Base-by-base conservation (phyloP, 2,888 invertebrate genomes). In the Hypselothyrea guttata region DNA sequence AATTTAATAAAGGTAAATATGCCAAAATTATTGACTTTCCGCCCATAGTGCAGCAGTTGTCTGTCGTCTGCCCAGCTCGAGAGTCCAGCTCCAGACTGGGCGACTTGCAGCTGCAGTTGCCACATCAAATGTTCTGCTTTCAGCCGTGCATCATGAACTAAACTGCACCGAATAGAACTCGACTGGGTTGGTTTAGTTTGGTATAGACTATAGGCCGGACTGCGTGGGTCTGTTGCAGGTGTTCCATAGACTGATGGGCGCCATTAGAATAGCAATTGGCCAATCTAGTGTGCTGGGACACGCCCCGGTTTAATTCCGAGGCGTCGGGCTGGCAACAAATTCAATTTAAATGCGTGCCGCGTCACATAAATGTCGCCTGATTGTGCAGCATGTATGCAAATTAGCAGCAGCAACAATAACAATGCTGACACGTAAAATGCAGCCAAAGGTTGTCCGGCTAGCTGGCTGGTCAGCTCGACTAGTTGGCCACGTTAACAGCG, bases 231-330 rank as follows among this genome's bases (percentile, higher is more conserved):
- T 28, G 18, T 58, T 76, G 78, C 77, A 84, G 84, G 78, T 78
- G 84, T 84, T 76, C 81, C 63, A 65, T 57, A 79, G 77, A 84
- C 84, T 70, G 74, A 81, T 76, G 70, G 73, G 73, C 81, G 70
- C 77, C 84, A 83, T 83, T 77, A 53, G 53, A 48, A 53, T 53
- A 48, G 48, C 53, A 66, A 69, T 60, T 56, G 69, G 59, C 18
- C 47, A 54, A 51, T 18, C 34, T 44, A 47, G 28, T 31, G 7
- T 15, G 13, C 11, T 38, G 16, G 15, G 40, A 48, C 70, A 66
- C 70, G 71, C 71, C 69, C 66, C 8, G 11, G 18, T 12, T 31
- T 61, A 57, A 63, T 67, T 70, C 54, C 64, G 61, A 74, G 74
- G 73, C 73, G 73, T 74, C 75, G 74, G 9, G 22, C 55, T 52